phyloP scores from a whole-genome alignment of 2,888 invertebrate genomes.

The Tinea trinotella region DNA sequence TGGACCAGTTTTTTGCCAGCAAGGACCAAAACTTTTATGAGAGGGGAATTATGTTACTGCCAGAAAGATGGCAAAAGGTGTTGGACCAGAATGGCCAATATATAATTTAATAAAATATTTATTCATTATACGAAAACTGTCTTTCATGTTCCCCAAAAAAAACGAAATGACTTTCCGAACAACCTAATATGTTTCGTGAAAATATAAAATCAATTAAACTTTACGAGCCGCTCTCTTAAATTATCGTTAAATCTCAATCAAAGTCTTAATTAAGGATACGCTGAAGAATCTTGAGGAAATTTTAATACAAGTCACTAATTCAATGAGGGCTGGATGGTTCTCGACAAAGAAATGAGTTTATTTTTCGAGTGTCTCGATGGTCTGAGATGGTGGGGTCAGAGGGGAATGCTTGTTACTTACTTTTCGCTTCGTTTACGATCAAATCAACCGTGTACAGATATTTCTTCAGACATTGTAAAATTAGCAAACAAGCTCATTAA shows the following conservation, averaged over 20 bases:
- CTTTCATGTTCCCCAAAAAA: too few species aligned
- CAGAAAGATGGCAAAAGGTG: too few species aligned
- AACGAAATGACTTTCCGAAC: background rate
- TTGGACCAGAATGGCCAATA: too few species aligned
- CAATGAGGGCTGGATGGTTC: conserved; percentile 34
- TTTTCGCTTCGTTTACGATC: conserved; percentile 36
- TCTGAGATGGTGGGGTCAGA: conserved; percentile 26
- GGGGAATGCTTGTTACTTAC: conserved; percentile 28
- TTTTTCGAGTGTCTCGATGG: conserved; percentile 35
- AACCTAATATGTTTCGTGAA: conserved; percentile 19
- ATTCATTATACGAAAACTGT: too few species aligned
- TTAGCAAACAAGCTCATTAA: conserved; percentile 24
- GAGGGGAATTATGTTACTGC: too few species aligned
- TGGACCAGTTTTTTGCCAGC: too few species aligned
- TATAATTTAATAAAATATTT: too few species aligned
- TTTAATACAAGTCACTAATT: conserved; percentile 40
- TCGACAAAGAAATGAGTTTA: conserved; percentile 41
- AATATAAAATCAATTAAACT: conserved; percentile 17
- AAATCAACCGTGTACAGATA: conserved; percentile 33
- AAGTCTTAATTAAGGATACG: conserved; percentile 27
- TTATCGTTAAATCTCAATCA: conserved; percentile 25
- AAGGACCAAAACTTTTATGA: too few species aligned
- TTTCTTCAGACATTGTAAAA: conserved; percentile 31
- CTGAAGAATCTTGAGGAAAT: conserved; percentile 31
- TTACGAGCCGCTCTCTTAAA: conserved; percentile 16